A percentile compares a stretch with the other conserved stretches of the same genome.
Evolutionary conservation across 2,888 invertebrate species (phyloP).

Genomic region (Diploptera punctata): DNA sequence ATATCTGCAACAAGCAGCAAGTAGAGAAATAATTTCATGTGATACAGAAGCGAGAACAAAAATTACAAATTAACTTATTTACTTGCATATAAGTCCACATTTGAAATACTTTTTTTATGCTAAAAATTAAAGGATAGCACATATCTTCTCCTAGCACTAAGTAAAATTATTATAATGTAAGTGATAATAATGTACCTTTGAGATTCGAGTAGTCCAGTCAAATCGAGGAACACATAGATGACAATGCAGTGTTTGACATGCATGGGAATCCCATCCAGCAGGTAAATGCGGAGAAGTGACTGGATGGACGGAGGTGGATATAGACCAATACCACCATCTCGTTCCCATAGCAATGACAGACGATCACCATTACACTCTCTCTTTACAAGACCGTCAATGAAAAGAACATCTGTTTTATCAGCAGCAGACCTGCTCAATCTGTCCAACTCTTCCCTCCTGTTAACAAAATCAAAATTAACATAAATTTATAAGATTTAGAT

Average conservation of each 20-base stretch:
- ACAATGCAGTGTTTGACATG: conserved; percentile 79
- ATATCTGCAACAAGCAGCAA: too few relatives aligned
- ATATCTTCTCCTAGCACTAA: too few relatives aligned
- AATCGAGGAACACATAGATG: conserved; percentile 82
- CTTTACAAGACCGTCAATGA: conserved; percentile 73
- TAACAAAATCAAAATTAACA: too few relatives aligned
- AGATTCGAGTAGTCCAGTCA: conserved; percentile 62
- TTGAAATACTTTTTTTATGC: too few relatives aligned
- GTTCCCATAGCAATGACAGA: conserved; percentile 64
- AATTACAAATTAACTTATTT: too few relatives aligned
- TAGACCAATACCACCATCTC: conserved; percentile 65
- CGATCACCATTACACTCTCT: conserved; percentile 65
- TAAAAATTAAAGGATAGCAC: too few relatives aligned
- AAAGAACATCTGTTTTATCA: conserved; percentile 54
- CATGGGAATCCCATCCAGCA: conserved; percentile 70
- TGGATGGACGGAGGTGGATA: conserved; percentile 89
- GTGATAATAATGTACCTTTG: too few relatives aligned
- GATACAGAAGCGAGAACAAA: too few relatives aligned
- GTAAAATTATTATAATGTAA: too few relatives aligned
- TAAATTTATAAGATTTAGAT: too few relatives aligned
- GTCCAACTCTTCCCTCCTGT: conserved; percentile 61
- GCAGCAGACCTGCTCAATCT: conserved; percentile 51
- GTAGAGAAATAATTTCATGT: too few relatives aligned
- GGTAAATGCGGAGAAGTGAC: conserved; percentile 75
- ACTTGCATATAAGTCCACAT: too few relatives aligned